Evolutionary conservation across 2,113 vertebrate species (phyloP).

Genomic region (Anolis sagrei): DNA sequence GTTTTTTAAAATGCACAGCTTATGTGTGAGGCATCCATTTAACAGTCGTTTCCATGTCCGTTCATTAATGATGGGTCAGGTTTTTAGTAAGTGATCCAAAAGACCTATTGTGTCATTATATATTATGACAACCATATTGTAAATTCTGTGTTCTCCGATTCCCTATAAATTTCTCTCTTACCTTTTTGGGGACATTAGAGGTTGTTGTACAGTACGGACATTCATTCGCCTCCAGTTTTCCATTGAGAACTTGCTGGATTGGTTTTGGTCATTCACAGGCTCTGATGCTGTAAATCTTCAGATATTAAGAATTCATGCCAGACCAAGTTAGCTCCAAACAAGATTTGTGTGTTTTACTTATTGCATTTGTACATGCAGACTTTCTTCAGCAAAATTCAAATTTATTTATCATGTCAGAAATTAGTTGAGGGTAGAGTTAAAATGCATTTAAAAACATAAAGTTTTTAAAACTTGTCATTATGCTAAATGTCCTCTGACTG

Average conservation of each 20-base stretch:
- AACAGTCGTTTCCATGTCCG: background rate
- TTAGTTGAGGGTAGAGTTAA: no score
- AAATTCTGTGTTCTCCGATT: background rate
- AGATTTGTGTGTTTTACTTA: background rate
- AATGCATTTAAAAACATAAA: no score
- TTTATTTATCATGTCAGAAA: no score
- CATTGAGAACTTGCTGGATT: background rate
- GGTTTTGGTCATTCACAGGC: background rate
- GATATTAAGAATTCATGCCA: no score
- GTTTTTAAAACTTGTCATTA: no score
- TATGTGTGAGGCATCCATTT: conserved; percentile 9
- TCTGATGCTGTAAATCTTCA: background rate
- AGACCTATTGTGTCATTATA: background rate
- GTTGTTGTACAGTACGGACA: background rate
- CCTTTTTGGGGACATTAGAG: background rate
- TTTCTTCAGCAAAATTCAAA: background rate
- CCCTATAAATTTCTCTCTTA: background rate
- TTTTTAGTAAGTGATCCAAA: background rate
- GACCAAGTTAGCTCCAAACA: background rate
- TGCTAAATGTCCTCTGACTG: no score
- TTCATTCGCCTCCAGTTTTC: background rate
- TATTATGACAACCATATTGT: background rate
- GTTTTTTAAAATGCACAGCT: conserved; percentile 42
- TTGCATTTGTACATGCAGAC: background rate
- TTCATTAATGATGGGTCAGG: background rate